phyloP scores from a whole-genome alignment of 2,113 vertebrate genomes.

The Nettapus auritus region DNA sequence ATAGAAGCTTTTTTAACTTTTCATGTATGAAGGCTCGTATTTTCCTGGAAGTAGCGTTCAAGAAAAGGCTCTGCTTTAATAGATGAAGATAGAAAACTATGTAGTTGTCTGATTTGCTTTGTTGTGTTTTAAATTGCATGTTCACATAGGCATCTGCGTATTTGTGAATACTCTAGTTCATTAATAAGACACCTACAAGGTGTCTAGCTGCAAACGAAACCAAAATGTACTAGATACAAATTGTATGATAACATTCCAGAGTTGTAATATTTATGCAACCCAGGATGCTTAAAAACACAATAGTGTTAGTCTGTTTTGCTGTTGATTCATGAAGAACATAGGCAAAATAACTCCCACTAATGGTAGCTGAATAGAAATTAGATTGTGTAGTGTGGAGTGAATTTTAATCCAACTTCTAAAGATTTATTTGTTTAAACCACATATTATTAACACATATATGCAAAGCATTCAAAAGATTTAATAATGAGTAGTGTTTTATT shows the following conservation, averaged over 20 bases:
- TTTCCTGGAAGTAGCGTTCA: background rate
- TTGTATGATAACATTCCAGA: background rate
- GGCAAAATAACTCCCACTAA: background rate
- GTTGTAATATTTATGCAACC: background rate
- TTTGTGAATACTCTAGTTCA: background rate
- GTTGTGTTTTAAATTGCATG: background rate
- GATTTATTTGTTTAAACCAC: background rate
- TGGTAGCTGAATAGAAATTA: slow-evolving; percentile 1
- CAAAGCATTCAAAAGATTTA: background rate
- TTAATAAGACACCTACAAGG: background rate
- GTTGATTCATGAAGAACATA: background rate
- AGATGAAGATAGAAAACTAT: background rate
- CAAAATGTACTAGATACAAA: background rate
- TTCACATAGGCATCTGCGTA: background rate
- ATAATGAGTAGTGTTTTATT: slow-evolving; percentile 7
- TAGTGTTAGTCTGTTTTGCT: background rate
- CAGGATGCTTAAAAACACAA: background rate
- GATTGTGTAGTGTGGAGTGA: background rate
- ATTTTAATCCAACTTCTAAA: slow-evolving; percentile 12
- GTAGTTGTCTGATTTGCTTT: background rate
- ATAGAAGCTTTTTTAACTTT: background rate
- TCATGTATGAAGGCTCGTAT: background rate
- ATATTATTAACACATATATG: background rate
- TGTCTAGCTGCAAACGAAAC: background rate
- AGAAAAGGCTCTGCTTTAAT: background rate